Conservation (phyloP, 1,140 invertebrate genomes). For the Cryptotermes secundus region DNA sequence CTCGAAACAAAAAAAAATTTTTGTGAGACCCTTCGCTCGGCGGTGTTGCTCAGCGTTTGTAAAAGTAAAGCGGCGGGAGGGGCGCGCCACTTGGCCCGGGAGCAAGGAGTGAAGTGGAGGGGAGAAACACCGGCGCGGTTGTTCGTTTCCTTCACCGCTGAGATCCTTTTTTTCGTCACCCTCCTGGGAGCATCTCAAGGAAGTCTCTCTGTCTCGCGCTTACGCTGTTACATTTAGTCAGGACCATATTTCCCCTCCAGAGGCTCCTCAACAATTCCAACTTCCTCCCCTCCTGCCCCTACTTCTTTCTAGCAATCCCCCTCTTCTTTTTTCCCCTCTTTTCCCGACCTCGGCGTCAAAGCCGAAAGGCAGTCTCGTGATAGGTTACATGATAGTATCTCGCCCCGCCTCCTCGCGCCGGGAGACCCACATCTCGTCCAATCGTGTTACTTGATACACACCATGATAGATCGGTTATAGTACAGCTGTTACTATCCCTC, state of each 20-base stretch:
- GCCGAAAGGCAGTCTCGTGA: constrained; percentile 33
- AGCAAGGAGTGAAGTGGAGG: background rate
- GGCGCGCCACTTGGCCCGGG: background rate
- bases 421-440: constrained; percentile 35
- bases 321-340: constrained; percentile 35
- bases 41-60: constrained; percentile 20
- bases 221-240: background rate
- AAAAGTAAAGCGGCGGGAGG: background rate
- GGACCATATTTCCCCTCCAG: constrained; percentile 28
- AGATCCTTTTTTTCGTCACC: background rate
- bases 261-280: background rate
- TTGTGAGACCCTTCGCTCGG: constrained; percentile 22
- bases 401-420: constrained; percentile 35
- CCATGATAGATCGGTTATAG: constrained; percentile 36
- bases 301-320: background rate
- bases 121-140: background rate
- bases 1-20: background rate
- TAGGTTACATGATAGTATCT: constrained; percentile 38
- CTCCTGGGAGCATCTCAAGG: constrained; percentile 14
- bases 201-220: background rate
- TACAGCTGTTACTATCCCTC: constrained; percentile 36
- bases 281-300: background rate
- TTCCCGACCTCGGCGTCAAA: constrained; percentile 33
- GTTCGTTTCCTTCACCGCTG: background rate
- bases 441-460: constrained; percentile 37